A percentile compares a stretch with the other conserved stretches of the same genome.
phyloP scores from a whole-genome alignment of 2,888 invertebrate genomes.

The Ornithoptera priamus region DNA sequence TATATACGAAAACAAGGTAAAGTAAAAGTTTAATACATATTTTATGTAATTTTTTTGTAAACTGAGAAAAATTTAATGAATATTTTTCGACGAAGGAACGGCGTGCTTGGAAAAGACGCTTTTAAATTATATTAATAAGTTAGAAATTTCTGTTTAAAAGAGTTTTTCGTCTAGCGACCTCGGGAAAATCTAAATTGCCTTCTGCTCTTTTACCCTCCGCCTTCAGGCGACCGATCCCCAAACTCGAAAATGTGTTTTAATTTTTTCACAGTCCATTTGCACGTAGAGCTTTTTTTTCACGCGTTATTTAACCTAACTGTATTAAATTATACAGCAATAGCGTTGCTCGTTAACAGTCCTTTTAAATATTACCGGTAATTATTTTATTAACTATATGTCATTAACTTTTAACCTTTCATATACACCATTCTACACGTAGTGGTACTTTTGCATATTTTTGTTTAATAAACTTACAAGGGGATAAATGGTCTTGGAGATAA shows the following conservation, averaged over 20 bases:
- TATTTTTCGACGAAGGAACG: constrained; percentile 10
- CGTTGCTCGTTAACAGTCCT: not conserved
- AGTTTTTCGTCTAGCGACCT: constrained; percentile 25
- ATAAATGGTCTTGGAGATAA: too few relatives aligned
- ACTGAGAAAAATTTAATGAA: not conserved
- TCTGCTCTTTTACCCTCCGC: constrained; percentile 24
- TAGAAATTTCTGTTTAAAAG: constrained; percentile 18
- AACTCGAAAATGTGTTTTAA: constrained; percentile 30
- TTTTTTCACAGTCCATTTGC: constrained; percentile 29
- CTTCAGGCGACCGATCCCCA: constrained; percentile 23
- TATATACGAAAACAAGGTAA: too few relatives aligned
- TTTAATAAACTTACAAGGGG: too few relatives aligned
- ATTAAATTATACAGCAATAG: constrained; percentile 17
- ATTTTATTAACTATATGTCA: too few relatives aligned
- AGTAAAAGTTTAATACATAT: not conserved
- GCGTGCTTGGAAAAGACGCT: constrained; percentile 6
- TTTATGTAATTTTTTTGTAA: not conserved
- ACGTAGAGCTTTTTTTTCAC: constrained; percentile 23
- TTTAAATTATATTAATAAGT: constrained; percentile 29
- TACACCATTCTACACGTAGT: too few relatives aligned
- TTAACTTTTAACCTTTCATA: too few relatives aligned
- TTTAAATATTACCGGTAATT: too few relatives aligned
- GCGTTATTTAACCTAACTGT: constrained; percentile 26
- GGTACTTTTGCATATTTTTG: too few relatives aligned
- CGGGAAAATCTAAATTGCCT: constrained; percentile 28